A percentile compares a stretch with the other conserved stretches of the same genome.
These are phyloP conservation scores for Herminia tarsipennalis DNA, from an alignment of 2,888 invertebrate genomes.

Conservation along the genomic window DNA sequence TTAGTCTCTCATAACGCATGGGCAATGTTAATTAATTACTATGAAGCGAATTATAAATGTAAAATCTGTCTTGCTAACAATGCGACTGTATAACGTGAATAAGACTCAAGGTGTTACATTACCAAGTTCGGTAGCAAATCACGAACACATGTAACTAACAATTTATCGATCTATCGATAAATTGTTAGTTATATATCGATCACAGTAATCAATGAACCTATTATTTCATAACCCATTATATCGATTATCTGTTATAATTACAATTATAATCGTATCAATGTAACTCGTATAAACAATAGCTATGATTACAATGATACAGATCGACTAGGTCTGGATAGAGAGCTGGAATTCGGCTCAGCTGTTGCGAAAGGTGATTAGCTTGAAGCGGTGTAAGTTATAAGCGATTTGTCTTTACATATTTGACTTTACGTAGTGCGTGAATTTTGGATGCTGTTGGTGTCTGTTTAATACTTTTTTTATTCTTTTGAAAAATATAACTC, in stretches of 20 bases:
- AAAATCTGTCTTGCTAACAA: too few relatives aligned
- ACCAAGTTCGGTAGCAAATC: neutral
- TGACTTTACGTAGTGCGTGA: too few relatives aligned
- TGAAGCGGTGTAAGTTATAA: neutral
- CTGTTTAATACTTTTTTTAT: too few relatives aligned
- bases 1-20: too few relatives aligned
- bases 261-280: constrained; percentile 6
- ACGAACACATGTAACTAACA: neutral
- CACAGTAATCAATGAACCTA: neutral
- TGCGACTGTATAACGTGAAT: too few relatives aligned
- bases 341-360: constrained; percentile 27
- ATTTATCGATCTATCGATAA: neutral
- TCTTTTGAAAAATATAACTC: too few relatives aligned
- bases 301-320: constrained; percentile 16
- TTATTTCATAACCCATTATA: constrained; percentile 1
- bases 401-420: too few relatives aligned
- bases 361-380: constrained; percentile 35
- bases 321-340: constrained; percentile 9
- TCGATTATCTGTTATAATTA: constrained; percentile 7
- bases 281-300: constrained; percentile 30
- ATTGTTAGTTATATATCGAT: neutral
- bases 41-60: too few relatives aligned
- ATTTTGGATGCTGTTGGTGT: too few relatives aligned
- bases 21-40: too few relatives aligned
- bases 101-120: too few relatives aligned